Evolutionary conservation across 1,140 invertebrate genomes (phyloP), one percentile per base, ranked within the genome.

Genomic region (Latrodectus geometricus): DNA sequence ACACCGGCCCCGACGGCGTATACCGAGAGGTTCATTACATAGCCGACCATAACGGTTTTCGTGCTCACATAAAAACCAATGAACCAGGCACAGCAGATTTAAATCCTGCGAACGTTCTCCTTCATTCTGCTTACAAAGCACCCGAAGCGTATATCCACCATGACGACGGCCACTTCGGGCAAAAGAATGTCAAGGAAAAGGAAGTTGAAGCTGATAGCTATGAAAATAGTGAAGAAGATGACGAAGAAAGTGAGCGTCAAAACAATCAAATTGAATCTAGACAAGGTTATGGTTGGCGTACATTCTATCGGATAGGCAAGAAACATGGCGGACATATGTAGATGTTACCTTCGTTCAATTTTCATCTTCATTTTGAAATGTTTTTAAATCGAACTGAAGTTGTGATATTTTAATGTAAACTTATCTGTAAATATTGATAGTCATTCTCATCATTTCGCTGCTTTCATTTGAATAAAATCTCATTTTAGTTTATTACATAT

Each of bases 21-120:
- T 86, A 77, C 75, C 9, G 83, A 11, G 56, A 86, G 9, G 83
- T 86, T 0, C 73, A 86, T 4, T 86, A 86, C 83, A 49, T 86
- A 9, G 83, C 83, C 20, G 83, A 86, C 17, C 48, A 56, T 12
- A 48, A 86, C 75, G 83, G 83, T 0, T 86, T 77, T 61, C n/a
- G 83, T 20, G 83, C 83, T 9, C 14, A 76, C 4, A 52, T 86
- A 8, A 86, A 86, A 48, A 86, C 83, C 9, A 86, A 86, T 50
- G 83, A 86, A 65, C 83, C 83, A 0, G 83, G 83, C 11, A 84
- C 81, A n/a, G 72, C 49, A 0, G 66, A 75, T 17, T 11, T 14
- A 11, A 61, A 17, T 61, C 54, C 54, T 2, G 54, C 54, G 3
- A 61, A 61, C 17, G 54, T 61, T 17, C 54, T 61, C 11, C 8